These are phyloP conservation scores for Chinchilla lanigera DNA, from an alignment of 2,113 vertebrate species.

Conservation along the genomic window DNA sequence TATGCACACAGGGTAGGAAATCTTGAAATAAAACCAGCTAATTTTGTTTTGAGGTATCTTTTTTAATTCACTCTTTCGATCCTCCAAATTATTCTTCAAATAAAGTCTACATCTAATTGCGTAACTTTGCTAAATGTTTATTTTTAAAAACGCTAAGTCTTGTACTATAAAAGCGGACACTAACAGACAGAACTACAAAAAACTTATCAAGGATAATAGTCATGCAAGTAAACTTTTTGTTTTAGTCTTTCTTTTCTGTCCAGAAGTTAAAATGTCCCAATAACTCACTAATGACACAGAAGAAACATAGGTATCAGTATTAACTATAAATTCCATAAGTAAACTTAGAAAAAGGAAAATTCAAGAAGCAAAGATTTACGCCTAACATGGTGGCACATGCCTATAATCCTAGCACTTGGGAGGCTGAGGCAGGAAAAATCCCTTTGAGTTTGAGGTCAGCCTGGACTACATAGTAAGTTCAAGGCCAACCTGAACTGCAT, in stretches of 20 bases:
- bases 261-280: constrained; percentile 19
- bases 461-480: background rate
- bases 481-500: too few species aligned
- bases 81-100: background rate
- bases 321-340: background rate
- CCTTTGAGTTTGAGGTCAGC: background rate
- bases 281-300: background rate
- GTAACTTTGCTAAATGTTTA: background rate
- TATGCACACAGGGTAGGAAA: background rate
- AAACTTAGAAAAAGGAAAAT: background rate
- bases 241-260: background rate
- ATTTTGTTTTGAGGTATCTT: background rate
- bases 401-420: background rate
- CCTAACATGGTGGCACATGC: background rate
- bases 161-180: background rate
- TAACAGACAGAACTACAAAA: background rate
- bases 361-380: background rate
- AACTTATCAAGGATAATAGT: background rate
- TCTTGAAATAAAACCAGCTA: background rate
- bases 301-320: background rate
- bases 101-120: constrained; percentile 5
- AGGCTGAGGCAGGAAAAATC: background rate
- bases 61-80: background rate
- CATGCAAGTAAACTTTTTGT: constrained; percentile 11
- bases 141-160: background rate